Evolutionary conservation across 2,797 vertebrate species (phyloP), one percentile per base, ranked within the genome.

Genomic region (Lagocephalus sceleratus): DNA sequence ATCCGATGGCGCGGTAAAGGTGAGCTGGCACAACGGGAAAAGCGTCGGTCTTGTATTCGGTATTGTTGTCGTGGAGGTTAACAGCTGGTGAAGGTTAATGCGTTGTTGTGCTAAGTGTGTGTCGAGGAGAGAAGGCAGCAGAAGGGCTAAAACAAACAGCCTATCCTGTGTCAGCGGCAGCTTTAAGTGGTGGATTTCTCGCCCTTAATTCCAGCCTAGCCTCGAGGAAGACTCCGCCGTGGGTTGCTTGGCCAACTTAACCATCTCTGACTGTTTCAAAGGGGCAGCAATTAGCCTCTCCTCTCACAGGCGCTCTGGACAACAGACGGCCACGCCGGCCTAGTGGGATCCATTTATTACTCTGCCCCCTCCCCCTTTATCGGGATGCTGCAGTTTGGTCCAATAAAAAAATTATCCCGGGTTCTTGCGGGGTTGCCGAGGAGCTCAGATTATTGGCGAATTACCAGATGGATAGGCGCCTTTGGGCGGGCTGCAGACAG

Each of bases 221-320:
- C 64, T 61, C 25, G 1, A 53, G 79, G 55, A 65, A 52, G 53
- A 61, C 45, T 50, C 47, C 52, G 45, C 59, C 48, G 47, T 49
- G 62, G 70, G 75, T 47, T 86, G 68, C 82, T 82, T 63, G 67
- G 59, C 39, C 54, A 75, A 63, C 60, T 57, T 72, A 69, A 76
- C 70, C 49, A 57, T 73, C 48, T 59, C 67, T 66, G 68, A 72
- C 73, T 56, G 64, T 47, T 69, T 84, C 65, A 55, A 32, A 23
- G 54, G 45, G 63, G 71, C 47, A 7, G 46, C 62, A 79, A 78
- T 83, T 84, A 85, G 83, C 81, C 78, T 84, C 75, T 71, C 35
- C 51, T 55, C 51, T 77, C 42, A 42, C 35, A 56, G 51, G 46
- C 66, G 60, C 76, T 17, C 9, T 5, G 38, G 26, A 55, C 22